A percentile compares a stretch with the other conserved stretches of the same genome.
Evolutionary conservation across 1,140 invertebrate species (phyloP).

Genomic region (Aradophagus sp.): DNA sequence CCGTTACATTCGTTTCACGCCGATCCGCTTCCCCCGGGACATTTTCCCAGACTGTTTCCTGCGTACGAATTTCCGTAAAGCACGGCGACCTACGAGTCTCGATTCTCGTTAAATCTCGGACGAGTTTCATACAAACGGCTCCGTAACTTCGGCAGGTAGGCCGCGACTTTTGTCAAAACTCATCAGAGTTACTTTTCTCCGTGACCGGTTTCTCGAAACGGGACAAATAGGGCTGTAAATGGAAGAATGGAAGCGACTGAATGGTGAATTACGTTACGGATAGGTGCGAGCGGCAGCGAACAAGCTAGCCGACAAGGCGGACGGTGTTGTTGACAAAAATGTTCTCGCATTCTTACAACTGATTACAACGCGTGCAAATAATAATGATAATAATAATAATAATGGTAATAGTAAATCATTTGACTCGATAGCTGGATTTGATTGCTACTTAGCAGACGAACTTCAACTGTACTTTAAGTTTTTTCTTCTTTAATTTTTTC

Average conservation of each 20-base stretch:
- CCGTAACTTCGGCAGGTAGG: constrained; percentile 1
- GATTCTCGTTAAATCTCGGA: constrained; percentile 16
- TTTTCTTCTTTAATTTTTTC: too few species aligned
- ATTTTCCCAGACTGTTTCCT: constrained; percentile 20
- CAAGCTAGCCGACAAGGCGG: too few species aligned
- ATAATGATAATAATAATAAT: too few species aligned
- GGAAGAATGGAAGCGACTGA: constrained; percentile 18
- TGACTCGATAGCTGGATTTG: too few species aligned
- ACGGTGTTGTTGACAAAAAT: too few species aligned
- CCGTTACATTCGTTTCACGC: not conserved
- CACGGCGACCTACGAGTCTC: not conserved
- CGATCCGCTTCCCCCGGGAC: constrained; percentile 14
- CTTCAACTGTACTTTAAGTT: too few species aligned
- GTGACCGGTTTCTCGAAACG: constrained; percentile 31
- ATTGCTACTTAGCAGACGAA: too few species aligned
- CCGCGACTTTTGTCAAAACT: constrained; percentile 11
- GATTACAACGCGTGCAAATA: too few species aligned
- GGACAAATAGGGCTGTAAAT: constrained; percentile 32
- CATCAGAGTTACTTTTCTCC: constrained; percentile 18
- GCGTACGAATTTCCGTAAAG: constrained; percentile 7
- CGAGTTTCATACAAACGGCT: constrained; percentile 5
- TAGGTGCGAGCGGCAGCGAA: not conserved
- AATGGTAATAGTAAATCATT: too few species aligned
- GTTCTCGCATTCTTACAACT: too few species aligned
- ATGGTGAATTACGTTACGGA: constrained; percentile 10